Evolutionary conservation across 2,888 invertebrate species (phyloP).

Genomic region (Pseudanteris insignis): DNA sequence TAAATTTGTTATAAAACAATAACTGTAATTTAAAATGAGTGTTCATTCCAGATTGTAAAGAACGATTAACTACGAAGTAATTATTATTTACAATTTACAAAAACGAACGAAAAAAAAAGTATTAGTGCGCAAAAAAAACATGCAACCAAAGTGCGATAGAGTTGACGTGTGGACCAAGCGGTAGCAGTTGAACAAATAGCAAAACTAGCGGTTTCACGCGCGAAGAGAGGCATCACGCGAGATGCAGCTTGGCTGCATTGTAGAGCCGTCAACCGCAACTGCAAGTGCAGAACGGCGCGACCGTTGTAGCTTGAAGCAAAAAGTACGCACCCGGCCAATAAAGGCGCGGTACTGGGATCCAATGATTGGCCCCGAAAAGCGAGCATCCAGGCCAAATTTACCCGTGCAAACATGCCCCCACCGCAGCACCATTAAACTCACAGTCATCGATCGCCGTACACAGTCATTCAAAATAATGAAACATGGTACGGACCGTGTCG

Average conservation of each 20-base stretch:
- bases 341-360: slow-evolving; percentile 35
- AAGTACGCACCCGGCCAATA: slow-evolving; percentile 30
- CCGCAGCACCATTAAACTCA: slow-evolving; percentile 6
- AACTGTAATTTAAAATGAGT: no score
- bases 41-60: no score
- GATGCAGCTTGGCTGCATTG: slow-evolving; percentile 53
- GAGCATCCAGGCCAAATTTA: slow-evolving; percentile 49
- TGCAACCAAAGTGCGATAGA: slow-evolving; percentile 21
- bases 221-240: slow-evolving; percentile 30
- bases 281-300: slow-evolving; percentile 51
- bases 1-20: no score
- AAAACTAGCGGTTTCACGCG: slow-evolving; percentile 24
- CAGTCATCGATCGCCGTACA: slow-evolving; percentile 14
- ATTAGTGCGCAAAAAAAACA: slow-evolving; percentile 1
- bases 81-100: no score
- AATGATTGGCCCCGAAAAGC: slow-evolving; percentile 50
- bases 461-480: slow-evolving; percentile 53
- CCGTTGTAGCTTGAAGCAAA: slow-evolving; percentile 23
- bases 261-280: slow-evolving; percentile 56
- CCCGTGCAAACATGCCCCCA: slow-evolving; percentile 16
- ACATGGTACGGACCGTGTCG: slow-evolving; percentile 47
- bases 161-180: slow-evolving; percentile 25
- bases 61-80: no score
- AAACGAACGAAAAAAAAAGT: no score
- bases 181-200: slow-evolving; percentile 29